Evolutionary conservation across 2,797 vertebrate genomes (phyloP).

Genomic region (Sebastes matsubarae): DNA sequence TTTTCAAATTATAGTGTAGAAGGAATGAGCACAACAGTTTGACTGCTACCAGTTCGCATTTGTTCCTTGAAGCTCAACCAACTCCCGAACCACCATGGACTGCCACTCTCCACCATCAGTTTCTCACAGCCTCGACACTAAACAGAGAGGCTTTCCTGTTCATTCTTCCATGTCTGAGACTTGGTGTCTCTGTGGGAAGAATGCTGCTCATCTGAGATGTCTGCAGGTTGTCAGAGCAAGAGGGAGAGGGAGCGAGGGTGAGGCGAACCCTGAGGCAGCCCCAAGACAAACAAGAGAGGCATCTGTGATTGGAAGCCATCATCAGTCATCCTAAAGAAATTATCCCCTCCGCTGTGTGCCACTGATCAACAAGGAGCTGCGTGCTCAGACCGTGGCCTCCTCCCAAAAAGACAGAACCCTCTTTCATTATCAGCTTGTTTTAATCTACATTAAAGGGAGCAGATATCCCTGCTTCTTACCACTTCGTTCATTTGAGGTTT

Average conservation of each 20-base stretch:
- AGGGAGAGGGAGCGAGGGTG: constrained; percentile 68
- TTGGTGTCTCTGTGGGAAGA: constrained; percentile 90
- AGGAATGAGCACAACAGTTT: not conserved
- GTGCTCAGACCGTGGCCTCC: constrained; percentile 44
- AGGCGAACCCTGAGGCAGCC: constrained; percentile 84
- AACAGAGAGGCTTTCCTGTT: constrained; percentile 44
- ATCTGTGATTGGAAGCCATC: constrained; percentile 87
- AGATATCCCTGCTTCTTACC: constrained; percentile 19
- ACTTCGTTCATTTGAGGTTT: constrained; percentile 37
- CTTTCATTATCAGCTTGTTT: constrained; percentile 82
- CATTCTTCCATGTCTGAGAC: constrained; percentile 57
- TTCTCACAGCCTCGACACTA: constrained; percentile 18
- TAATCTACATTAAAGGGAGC: constrained; percentile 38
- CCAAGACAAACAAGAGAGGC: constrained; percentile 91
- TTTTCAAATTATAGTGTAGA: not conserved
- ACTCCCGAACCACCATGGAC: not conserved
- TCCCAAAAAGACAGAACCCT: constrained; percentile 88
- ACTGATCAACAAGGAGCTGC: constrained; percentile 74
- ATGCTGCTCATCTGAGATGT: constrained; percentile 93
- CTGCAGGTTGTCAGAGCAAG: constrained; percentile 94
- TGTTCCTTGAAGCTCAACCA: not conserved
- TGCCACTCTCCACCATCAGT: not conserved
- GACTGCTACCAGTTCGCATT: not conserved
- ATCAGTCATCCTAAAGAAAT: constrained; percentile 95
- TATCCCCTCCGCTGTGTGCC: constrained; percentile 88